Base-by-base conservation (phyloP, 1,140 invertebrate species). In the Zaprionus taronus region DNA sequence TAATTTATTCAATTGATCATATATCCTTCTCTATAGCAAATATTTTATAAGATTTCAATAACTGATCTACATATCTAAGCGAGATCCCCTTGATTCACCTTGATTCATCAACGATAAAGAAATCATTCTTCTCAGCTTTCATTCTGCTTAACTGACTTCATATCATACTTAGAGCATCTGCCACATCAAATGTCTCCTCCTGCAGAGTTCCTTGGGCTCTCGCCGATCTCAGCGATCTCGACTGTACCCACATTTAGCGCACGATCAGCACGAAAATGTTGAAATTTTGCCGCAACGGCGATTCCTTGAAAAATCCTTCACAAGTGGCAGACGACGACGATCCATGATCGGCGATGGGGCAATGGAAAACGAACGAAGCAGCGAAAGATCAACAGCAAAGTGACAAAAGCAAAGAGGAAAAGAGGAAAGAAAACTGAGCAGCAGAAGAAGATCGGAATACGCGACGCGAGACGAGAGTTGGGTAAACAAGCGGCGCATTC, bases 251-350 rank as follows among this genome's bases (percentile, higher is more conserved):
- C 20, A 63, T 49, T 62, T 38, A 47, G 14, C n/a, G 53, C 62
- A 22, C 62, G 14, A 83, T 83, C 77, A 70, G 36, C 47, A 20
- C 9, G 15, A 53, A 44, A 22, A 68, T 67, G 12, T 68, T 61
- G 0, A 61, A 62, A 44, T 24, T 24, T 22, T 26, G 44, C 57
- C 26, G 47, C 28, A 47, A 28, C 38, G 56, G 53, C 63, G 64
- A 80, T 87, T 87, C 83, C 83, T 87, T 87, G 65, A 79, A 87
- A 76, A 87, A 89, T 89, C 84, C 83, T 89, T 83, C 58, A 70
- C 73, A 87, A 83, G 77, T 72, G 69, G 7, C 41, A 17, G 17
- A n/a, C 41, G n/a, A 4, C n/a, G 41, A 17, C 41, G 41, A 44
- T 17, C n/a, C 41, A 44, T 17, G 41, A 64, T 67, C 12, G 51